A percentile compares a stretch with the other conserved stretches of the same genome.
Evolutionary conservation across 2,888 invertebrate species (phyloP).

Genomic region (Drosophila paramelanica): DNA sequence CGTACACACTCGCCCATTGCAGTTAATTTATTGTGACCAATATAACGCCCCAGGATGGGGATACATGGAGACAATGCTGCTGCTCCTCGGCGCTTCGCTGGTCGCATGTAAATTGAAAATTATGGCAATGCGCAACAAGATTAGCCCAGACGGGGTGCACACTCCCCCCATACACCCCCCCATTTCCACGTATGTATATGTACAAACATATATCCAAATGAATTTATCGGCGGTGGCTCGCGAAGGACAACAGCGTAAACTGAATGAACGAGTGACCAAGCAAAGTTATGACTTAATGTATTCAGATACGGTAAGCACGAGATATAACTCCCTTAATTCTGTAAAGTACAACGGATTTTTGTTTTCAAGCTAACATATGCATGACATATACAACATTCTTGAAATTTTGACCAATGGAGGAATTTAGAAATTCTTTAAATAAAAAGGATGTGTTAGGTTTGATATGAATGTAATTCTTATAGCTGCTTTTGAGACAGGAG

Average conservation of each 20-base stretch:
- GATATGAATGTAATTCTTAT: too few relatives aligned
- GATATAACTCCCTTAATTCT: slow-evolving; percentile 6
- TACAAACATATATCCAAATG: slow-evolving; percentile 51
- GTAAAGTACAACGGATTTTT: background rate
- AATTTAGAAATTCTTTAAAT: background rate
- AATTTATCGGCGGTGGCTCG: slow-evolving; percentile 62
- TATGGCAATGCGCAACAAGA: slow-evolving; percentile 81
- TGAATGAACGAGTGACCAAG: slow-evolving; percentile 57
- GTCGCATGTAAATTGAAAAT: slow-evolving; percentile 78
- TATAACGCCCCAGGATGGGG: slow-evolving; percentile 32
- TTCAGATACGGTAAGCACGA: slow-evolving; percentile 39
- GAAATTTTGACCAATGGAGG: background rate
- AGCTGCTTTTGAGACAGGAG: too few relatives aligned
- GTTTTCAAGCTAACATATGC: background rate
- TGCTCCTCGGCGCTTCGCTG: slow-evolving; percentile 27
- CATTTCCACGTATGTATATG: slow-evolving; percentile 13
- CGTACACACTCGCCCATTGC: slow-evolving; percentile 49
- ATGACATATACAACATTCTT: slow-evolving; percentile 4
- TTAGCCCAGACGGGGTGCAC: slow-evolving; percentile 61
- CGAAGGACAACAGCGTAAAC: slow-evolving; percentile 58
- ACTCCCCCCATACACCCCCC: slow-evolving; percentile 4
- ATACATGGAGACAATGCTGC: slow-evolving; percentile 24
- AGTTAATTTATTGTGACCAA: slow-evolving; percentile 64
- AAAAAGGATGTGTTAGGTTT: too few relatives aligned
- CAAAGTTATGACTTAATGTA: slow-evolving; percentile 75